A percentile compares a stretch with the other conserved stretches of the same genome.
Evolutionary conservation across 2,113 vertebrate genomes (phyloP).

Genomic region (Typhlomys cinereus): DNA sequence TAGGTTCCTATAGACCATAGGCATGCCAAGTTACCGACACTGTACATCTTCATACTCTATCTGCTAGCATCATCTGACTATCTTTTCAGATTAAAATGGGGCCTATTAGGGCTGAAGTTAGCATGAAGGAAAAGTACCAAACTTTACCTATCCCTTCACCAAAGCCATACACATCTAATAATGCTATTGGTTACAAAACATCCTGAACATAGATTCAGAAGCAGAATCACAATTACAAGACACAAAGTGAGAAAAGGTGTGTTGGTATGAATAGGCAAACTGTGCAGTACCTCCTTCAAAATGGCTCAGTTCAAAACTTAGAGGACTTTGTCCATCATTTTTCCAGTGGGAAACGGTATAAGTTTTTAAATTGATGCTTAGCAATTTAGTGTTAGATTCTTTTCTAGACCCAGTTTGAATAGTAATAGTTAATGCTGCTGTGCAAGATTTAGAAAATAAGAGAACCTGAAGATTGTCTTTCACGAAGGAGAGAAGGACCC

Average conservation of each 20-base stretch:
- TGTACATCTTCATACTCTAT: background rate
- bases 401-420: too few relatives aligned
- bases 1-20: background rate
- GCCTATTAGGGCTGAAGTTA: background rate
- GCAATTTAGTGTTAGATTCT: too few relatives aligned
- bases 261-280: background rate
- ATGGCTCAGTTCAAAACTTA: background rate
- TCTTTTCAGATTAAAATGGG: conserved; percentile 53
- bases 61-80: background rate
- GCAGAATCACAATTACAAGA: background rate
- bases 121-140: background rate
- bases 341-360: background rate
- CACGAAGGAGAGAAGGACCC: background rate
- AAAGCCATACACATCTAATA: background rate
- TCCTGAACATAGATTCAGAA: background rate
- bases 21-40: background rate
- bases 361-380: too few relatives aligned
- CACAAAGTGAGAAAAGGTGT: background rate
- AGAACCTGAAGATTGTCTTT: background rate
- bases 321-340: background rate
- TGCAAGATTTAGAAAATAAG: background rate
- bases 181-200: background rate
- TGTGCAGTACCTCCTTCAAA: background rate
- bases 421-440: background rate
- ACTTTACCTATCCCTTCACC: background rate